These are phyloP conservation scores for Muscicapa adusta DNA, from an alignment of 2,113 vertebrate species.

Conservation along the genomic window DNA sequence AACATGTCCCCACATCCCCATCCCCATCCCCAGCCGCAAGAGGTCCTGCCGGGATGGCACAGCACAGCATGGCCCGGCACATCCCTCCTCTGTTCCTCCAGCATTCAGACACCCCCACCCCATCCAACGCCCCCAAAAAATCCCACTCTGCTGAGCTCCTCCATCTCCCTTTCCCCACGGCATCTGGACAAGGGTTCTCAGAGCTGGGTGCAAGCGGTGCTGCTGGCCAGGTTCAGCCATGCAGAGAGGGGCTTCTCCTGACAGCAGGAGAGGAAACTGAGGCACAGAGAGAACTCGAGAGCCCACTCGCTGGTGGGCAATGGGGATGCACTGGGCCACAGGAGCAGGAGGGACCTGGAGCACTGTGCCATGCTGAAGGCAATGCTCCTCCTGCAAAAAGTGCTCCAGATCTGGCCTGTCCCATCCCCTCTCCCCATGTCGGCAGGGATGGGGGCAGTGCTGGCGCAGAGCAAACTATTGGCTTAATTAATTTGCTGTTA, in stretches of 20 bases:
- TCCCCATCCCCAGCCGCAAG: not conserved
- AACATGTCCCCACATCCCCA: not conserved
- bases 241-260: not conserved
- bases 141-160: not conserved
- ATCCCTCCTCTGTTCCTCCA: rapidly evolving
- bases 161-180: rapidly evolving
- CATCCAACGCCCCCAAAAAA: not conserved
- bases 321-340: not conserved
- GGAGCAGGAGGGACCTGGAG: rapidly evolving
- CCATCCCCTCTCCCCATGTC: not conserved
- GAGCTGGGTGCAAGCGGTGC: rapidly evolving
- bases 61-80: rapidly evolving
- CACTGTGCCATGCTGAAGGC: not conserved
- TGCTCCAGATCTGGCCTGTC: not conserved
- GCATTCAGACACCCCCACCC: not conserved
- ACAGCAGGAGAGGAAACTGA: not conserved
- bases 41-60: not conserved
- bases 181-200: rapidly evolving
- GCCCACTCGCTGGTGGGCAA: not conserved
- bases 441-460: not conserved
- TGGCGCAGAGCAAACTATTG: not conserved
- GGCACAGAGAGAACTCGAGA: not conserved
- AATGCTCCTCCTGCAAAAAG: rapidly evolving
- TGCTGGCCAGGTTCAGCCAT: rapidly evolving
- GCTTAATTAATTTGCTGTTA: conserved; percentile 51